These are phyloP conservation scores for Sapajus apella DNA, from an alignment of 2,113 vertebrate species.

Conservation along the genomic window DNA sequence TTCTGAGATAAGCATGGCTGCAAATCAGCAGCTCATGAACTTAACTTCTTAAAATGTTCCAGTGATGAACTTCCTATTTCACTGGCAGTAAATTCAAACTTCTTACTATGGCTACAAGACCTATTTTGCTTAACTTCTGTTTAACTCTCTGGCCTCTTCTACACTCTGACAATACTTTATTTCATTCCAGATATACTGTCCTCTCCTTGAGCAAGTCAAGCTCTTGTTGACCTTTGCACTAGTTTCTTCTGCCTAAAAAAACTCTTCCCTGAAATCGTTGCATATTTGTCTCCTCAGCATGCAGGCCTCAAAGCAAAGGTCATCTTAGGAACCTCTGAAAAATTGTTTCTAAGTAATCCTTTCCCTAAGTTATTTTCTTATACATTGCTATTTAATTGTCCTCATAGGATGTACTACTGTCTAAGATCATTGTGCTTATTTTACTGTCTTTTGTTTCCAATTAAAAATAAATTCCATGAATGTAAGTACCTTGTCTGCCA, in stretches of 20 bases:
- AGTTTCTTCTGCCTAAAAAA: neutral
- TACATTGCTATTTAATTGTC: neutral
- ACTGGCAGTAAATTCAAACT: neutral
- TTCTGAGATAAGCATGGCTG: neutral
- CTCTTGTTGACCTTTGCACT: neutral
- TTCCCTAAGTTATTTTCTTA: neutral
- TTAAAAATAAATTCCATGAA: neutral
- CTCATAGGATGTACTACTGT: neutral
- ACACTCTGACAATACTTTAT: neutral
- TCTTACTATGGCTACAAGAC: neutral
- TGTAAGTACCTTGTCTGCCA: neutral
- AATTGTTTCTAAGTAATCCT: neutral
- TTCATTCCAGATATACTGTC: neutral
- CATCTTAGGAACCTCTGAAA: neutral
- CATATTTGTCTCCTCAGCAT: neutral
- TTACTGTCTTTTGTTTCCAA: neutral
- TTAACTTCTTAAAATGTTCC: neutral
- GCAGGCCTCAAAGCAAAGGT: neutral
- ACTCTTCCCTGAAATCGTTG: neutral
- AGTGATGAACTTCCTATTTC: neutral
- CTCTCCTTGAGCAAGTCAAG: neutral
- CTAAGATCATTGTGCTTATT: neutral
- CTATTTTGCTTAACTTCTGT: neutral
- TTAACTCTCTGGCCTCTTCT: neutral
- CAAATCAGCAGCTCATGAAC: neutral